These are phyloP conservation scores for Galeopsomyia nigrocyanea DNA, from an alignment of 2,888 invertebrate genomes.

Conservation along the genomic window DNA sequence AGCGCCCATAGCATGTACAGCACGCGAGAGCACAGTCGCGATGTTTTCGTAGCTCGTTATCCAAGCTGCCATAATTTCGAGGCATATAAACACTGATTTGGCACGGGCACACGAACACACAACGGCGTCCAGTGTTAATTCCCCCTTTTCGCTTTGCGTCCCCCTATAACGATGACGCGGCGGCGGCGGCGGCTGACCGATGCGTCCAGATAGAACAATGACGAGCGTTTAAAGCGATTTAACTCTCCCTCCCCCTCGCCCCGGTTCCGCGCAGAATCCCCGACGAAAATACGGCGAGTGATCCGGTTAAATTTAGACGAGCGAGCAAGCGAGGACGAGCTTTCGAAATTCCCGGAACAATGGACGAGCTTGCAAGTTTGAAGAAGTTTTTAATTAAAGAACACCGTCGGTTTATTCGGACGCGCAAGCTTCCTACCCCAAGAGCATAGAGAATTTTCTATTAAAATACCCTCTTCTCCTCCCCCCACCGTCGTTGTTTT, in stretches of 20 bases:
- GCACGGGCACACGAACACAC: constrained; percentile 49
- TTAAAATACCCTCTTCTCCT: constrained; percentile 31
- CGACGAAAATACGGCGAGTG: constrained; percentile 33
- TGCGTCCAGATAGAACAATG: constrained; percentile 53
- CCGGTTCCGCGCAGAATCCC: not conserved
- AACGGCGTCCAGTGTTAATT: constrained; percentile 25
- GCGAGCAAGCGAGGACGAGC: constrained; percentile 23
- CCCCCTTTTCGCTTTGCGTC: constrained; percentile 13
- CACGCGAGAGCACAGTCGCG: constrained; percentile 33
- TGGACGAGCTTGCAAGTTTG: constrained; percentile 33
- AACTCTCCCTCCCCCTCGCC: not conserved
- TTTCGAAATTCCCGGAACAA: constrained; percentile 42
- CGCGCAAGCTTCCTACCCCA: constrained; percentile 7
- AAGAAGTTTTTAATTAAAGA: constrained; percentile 47
- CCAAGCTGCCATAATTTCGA: constrained; percentile 59
- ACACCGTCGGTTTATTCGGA: constrained; percentile 17
- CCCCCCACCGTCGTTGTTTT: not conserved
- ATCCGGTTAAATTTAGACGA: constrained; percentile 42
- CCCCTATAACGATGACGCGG: constrained; percentile 41
- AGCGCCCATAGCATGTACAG: too few relatives aligned
- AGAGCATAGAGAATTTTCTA: constrained; percentile 42
- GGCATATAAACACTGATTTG: constrained; percentile 60
- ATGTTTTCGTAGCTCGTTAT: constrained; percentile 58
- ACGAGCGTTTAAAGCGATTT: constrained; percentile 55
- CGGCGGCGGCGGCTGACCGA: not conserved